Percentiles rank a stretch among this genome's conserved stretches.
Evolutionary conservation across 2,797 vertebrate species (phyloP).

Genomic region (Tolypeutes matacus): DNA sequence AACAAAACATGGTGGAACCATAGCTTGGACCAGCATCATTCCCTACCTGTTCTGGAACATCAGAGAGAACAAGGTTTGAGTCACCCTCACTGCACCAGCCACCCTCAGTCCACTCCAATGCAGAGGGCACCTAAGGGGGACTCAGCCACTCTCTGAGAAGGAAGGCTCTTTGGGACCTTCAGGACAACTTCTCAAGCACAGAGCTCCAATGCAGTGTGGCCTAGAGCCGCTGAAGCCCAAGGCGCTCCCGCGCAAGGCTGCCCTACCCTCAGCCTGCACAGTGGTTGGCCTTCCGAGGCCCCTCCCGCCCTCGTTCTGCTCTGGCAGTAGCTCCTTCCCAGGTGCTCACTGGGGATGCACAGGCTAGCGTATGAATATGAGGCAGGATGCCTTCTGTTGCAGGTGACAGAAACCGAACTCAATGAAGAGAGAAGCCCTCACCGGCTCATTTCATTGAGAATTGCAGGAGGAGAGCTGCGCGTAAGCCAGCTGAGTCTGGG

Average conservation of each 20-base stretch:
- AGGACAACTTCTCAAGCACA: too few species aligned
- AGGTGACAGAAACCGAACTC: background rate
- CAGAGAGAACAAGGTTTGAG: background rate
- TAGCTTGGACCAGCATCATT: too few species aligned
- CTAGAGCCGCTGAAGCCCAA: background rate
- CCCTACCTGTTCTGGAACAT: background rate
- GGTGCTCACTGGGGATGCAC: background rate
- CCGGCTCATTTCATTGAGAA: background rate
- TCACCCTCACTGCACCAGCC: background rate
- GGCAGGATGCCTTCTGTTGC: accelerated
- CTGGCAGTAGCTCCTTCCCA: background rate
- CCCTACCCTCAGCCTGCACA: too few species aligned
- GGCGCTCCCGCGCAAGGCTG: background rate
- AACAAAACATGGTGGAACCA: background rate
- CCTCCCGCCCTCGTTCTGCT: background rate
- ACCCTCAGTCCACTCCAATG: background rate
- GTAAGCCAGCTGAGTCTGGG: background rate
- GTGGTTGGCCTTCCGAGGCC: background rate
- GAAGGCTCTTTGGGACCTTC: background rate
- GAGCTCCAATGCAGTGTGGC: background rate
- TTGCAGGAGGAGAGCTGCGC: background rate
- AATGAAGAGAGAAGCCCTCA: background rate
- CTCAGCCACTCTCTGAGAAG: too few species aligned
- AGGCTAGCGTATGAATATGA: background rate
- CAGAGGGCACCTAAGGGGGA: background rate